Base-by-base conservation (phyloP, 2,888 invertebrate genomes). In the Leptinotarsa juncta region DNA sequence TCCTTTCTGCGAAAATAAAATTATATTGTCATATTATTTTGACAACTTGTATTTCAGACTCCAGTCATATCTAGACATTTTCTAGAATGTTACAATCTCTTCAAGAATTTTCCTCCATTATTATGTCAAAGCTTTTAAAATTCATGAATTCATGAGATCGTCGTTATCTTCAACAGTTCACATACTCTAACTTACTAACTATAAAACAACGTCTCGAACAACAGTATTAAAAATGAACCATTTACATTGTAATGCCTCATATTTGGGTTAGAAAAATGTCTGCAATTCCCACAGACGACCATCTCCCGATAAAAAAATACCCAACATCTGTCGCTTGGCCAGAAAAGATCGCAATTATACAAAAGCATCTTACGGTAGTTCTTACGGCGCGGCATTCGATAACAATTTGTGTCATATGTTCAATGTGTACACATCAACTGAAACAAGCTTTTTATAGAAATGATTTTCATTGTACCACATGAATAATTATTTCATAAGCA, bases 401-500 rank as follows among this genome's bases (percentile, higher is more conserved):
- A 71, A 72, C 55, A 65, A 57, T 75, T 77, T 53, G 51, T 67
- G 72, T 71, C 78, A 78, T 76, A 75, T 78, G 78, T 76, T 76
- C 51, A 69, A 74, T 72, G 78, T 42, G 42, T 75, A 70, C 65
- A 70, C 57, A 65, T 72, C 65, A 66, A 62, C 20, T 71, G 14
- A 32, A 57, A 53, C 23, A 57, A 53, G 55, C 57, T 66, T 73
- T 74, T 76, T 70, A 53, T 10, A 72, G 48, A 50, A 55, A 67
- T 60, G 66, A 49, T 67, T 67, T 60, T 23, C 15, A 62, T 26
- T 62, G 62, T 62, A 62, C 32, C n/a, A 32, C 42, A 42, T 50
- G 62, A 70, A 49, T 23, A 55, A 68, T 51, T 51, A 53, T 32
- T 51, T 68, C 53, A 68, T 50, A 51, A 68, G 26, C 53, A 69